Conservation (phyloP, 2,113 vertebrate species). For the Apistogramma diplotaenia region DNA sequence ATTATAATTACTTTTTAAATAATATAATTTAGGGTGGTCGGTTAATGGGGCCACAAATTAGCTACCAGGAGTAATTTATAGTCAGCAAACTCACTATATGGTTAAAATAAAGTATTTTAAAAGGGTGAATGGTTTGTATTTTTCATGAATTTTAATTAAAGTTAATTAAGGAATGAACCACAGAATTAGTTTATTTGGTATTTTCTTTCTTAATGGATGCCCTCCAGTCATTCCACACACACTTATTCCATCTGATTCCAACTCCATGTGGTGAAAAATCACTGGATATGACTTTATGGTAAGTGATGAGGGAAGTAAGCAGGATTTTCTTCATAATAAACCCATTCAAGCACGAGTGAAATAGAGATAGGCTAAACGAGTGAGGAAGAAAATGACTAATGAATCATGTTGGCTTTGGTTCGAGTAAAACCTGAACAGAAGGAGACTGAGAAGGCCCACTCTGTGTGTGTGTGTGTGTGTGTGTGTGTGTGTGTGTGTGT, state of each 20-base stretch:
- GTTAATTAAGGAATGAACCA: not conserved
- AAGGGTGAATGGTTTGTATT: not conserved
- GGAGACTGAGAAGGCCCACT: not conserved
- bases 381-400: not conserved
- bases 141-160: not conserved
- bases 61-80: not conserved
- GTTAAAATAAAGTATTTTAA: not conserved
- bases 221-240: not conserved
- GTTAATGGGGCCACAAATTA: not conserved
- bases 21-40: not conserved
- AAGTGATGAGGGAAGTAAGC: not conserved
- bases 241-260: not conserved
- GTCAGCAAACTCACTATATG: not conserved
- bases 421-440: constrained; percentile 9
- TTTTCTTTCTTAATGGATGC: not conserved
- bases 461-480: not conserved
- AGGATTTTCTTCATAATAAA: not conserved
- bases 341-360: not conserved
- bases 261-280: not conserved
- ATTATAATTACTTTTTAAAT: not conserved
- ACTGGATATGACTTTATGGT: not conserved
- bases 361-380: not conserved
- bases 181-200: not conserved
- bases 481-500: constrained; percentile 5
- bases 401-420: not conserved